phyloP scores from a whole-genome alignment of 2,888 invertebrate species.

The Tineola bisselliella region DNA sequence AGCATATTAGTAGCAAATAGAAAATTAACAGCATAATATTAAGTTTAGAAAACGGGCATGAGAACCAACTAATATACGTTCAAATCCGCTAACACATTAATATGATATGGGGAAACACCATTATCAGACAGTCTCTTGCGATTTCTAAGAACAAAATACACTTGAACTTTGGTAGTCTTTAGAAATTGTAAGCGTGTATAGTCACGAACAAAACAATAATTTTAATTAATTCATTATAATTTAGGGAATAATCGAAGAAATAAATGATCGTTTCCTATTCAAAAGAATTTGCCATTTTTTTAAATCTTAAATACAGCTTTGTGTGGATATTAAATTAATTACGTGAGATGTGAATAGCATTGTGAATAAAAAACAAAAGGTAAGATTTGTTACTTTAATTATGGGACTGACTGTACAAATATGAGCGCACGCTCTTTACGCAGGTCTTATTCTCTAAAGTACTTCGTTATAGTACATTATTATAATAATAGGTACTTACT shows the following conservation, averaged over 20 bases:
- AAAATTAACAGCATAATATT: too few species aligned
- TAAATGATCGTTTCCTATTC: too few species aligned
- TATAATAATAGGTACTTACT: constrained; percentile 1
- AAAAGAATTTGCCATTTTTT: too few species aligned
- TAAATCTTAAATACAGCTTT: neutral
- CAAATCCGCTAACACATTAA: neutral
- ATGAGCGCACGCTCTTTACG: neutral
- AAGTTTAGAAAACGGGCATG: neutral
- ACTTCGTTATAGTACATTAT: neutral
- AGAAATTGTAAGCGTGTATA: constrained; percentile 1
- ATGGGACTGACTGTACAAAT: neutral
- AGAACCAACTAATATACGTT: neutral
- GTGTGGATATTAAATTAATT: neutral
- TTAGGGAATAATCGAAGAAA: too few species aligned
- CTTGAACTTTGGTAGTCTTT: constrained; percentile 4
- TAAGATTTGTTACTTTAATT: neutral
- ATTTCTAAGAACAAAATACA: constrained; percentile 11
- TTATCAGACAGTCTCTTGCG: constrained; percentile 14
- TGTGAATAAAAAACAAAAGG: neutral
- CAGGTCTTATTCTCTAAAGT: constrained; percentile 1
- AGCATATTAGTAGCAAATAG: too few species aligned
- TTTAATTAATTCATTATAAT: too few species aligned
- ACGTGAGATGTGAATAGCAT: neutral
- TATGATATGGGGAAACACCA: constrained; percentile 10
- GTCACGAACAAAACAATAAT: neutral